Evolutionary conservation across 2,113 vertebrate genomes (phyloP).

Genomic region (Engraulis encrasicolus): DNA sequence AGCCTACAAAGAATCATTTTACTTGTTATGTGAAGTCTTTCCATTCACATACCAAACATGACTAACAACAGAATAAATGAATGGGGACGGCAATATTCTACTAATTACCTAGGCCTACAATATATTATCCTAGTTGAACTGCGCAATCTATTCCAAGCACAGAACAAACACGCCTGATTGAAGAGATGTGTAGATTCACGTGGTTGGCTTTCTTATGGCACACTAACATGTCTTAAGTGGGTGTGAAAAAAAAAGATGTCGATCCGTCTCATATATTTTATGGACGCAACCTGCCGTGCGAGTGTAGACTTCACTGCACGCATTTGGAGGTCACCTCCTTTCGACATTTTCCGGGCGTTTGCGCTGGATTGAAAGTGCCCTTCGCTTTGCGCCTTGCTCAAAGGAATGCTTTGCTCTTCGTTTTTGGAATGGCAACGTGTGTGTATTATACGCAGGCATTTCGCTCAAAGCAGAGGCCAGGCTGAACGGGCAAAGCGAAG

Average conservation of each 20-base stretch:
- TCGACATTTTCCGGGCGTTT: constrained; percentile 44
- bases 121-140: constrained; percentile 26
- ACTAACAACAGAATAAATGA: neutral
- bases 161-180: neutral
- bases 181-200: constrained; percentile 15
- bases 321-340: constrained; percentile 55
- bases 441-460: neutral
- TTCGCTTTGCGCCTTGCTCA: neutral
- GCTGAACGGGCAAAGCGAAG: neutral
- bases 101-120: no score
- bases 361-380: constrained; percentile 33
- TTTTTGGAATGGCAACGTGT: neutral
- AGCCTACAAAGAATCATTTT: neutral
- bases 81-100: constrained; percentile 43
- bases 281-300: constrained; percentile 43
- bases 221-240: neutral
- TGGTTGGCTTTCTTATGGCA: constrained; percentile 20
- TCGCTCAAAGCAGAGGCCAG: neutral
- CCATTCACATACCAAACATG: neutral
- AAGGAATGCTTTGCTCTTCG: neutral
- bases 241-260: neutral
- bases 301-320: constrained; percentile 43
- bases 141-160: neutral
- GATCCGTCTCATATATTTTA: constrained; percentile 31
- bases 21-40: neutral